Conservation (phyloP, 2,888 invertebrate species). For the Caenorhabditis virilis region DNA sequence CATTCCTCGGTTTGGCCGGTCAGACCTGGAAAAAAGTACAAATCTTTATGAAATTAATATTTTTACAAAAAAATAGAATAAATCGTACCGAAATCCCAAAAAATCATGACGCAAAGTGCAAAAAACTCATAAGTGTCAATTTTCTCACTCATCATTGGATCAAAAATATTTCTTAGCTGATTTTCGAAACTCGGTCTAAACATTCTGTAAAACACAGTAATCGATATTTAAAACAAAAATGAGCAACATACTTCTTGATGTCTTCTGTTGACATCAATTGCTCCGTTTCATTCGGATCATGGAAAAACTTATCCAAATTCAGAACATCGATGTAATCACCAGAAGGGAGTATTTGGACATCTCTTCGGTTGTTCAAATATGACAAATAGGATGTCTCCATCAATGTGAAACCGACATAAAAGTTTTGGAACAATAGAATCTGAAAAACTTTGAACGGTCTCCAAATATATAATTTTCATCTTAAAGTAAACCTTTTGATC, state of each 20-base stretch:
- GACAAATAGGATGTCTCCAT: constrained; percentile 22
- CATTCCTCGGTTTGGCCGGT: constrained; percentile 23
- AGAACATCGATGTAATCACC: constrained; percentile 32
- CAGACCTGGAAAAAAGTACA: constrained; percentile 9
- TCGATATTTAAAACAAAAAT: constrained; percentile 3
- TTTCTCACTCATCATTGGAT: constrained; percentile 21
- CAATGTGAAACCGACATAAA: constrained; percentile 22
- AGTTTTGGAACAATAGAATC: constrained; percentile 32
- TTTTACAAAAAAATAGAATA: not conserved
- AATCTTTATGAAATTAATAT: not conserved
- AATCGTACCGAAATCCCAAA: constrained; percentile 27
- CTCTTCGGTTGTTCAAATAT: constrained; percentile 15
- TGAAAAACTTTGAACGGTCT: too few relatives aligned
- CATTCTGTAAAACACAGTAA: constrained; percentile 24
- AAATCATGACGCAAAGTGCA: constrained; percentile 15
- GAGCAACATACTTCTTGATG: constrained; percentile 12
- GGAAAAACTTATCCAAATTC: constrained; percentile 17
- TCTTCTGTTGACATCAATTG: constrained; percentile 11
- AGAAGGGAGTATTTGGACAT: constrained; percentile 16
- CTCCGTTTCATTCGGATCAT: constrained; percentile 7
- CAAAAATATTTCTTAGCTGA: constrained; percentile 9
- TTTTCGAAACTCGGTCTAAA: constrained; percentile 23
- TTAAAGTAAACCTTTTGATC: constrained; percentile 32
- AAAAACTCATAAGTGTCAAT: constrained; percentile 29
- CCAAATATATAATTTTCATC: too few relatives aligned